Percentiles rank a stretch among this genome's conserved stretches.
Conservation (phyloP, 2,888 invertebrate genomes). For the Tridacna crocea region DNA sequence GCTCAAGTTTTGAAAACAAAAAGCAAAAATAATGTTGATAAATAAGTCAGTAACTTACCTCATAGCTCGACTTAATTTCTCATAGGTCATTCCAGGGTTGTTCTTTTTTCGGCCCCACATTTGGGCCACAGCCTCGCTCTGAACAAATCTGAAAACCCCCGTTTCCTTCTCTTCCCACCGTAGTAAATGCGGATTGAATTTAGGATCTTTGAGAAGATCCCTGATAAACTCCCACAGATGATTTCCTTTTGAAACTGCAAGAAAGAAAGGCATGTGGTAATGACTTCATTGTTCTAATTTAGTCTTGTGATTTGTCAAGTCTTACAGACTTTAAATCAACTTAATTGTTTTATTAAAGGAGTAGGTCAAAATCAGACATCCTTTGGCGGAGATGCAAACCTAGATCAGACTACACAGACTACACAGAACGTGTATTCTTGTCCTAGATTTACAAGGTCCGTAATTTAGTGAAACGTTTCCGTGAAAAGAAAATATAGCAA, state of each 20-base stretch:
- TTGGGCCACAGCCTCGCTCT: slow-evolving; percentile 93
- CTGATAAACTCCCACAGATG: slow-evolving; percentile 93
- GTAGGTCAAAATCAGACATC: neutral
- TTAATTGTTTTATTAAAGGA: neutral
- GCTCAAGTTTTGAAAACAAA: neutral
- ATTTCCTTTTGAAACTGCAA: slow-evolving; percentile 69
- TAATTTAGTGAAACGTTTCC: too few species aligned
- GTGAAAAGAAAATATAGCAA: too few species aligned
- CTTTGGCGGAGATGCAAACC: too few species aligned
- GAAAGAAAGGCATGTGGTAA: neutral
- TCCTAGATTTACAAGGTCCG: too few species aligned
- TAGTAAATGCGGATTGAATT: slow-evolving; percentile 92
- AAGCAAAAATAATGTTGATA: neutral
- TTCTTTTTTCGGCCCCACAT: slow-evolving; percentile 94
- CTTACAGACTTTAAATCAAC: neutral
- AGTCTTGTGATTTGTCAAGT: neutral
- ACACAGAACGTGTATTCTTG: too few species aligned
- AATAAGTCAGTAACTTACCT: slow-evolving; percentile 85
- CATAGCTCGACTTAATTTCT: slow-evolving; percentile 96
- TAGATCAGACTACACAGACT: too few species aligned
- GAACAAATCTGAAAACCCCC: slow-evolving; percentile 95
- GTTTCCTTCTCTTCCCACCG: slow-evolving; percentile 94
- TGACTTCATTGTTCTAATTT: too few species aligned
- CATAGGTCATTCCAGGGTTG: slow-evolving; percentile 95
- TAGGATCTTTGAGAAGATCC: slow-evolving; percentile 90